Base-by-base conservation (phyloP, 2,113 vertebrate species). In the Gobiocypris rarus region DNA sequence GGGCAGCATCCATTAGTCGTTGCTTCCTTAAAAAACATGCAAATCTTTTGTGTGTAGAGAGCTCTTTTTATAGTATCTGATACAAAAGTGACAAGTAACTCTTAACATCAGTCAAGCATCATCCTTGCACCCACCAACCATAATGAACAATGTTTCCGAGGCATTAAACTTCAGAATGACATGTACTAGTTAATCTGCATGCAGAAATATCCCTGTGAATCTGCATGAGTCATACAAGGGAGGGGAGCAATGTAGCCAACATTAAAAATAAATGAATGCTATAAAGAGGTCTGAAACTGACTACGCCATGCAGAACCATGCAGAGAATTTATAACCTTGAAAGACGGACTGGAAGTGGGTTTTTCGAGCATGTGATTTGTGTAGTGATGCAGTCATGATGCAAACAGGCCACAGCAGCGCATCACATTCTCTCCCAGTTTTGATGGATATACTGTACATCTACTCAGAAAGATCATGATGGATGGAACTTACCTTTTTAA, bases 211-310 rank as follows among this genome's bases (percentile, higher is more conserved):
- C 84, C 63, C 52, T 65, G 63, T 83, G 54, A 67, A 50, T 58
- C 69, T 58, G 43, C 34, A 82, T 88, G 87, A 88, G 85, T 88
- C 85, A 88, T 88, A 65, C 82, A 77, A 65, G 84, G 54, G 65
- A 69, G 71, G 78, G 48, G 34, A 65, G 38, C 17, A 73, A 69
- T 28, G 14, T 7, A n/a, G n/a, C n/a, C n/a, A n/a, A 58, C 41
- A 43, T 67, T 50, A 71, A 54, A 56, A 70, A 41, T 7, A 15
- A 71, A 41, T 22, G 3, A 31, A 71, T 9, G 45, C n/a, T 3
- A 5, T 50, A 59, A 22, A 58, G 24, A 45, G 70, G 59, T 24
- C 11, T n/a, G 31, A 54, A 2, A 54, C 52, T 54, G 52, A 31
- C 50, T 59, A 15, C 69, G 26, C 13, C n/a, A 26, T 26, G 54